Percentiles rank a stretch among this genome's conserved stretches.
phyloP scores from a whole-genome alignment of 2,113 vertebrate species.

The Apeltes quadracus region DNA sequence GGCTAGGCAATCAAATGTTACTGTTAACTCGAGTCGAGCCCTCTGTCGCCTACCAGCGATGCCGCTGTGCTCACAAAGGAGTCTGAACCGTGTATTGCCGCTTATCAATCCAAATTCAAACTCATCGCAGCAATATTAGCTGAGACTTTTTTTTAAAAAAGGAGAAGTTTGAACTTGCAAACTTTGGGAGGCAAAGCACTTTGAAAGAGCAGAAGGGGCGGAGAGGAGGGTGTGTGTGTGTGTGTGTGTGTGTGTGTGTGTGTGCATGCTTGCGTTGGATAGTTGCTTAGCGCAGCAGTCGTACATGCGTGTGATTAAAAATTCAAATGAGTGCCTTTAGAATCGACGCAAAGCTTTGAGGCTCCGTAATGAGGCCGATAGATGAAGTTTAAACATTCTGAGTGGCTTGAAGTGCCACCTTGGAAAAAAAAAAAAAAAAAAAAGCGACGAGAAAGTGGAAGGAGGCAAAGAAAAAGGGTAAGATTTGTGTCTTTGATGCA shows the following conservation, averaged over 20 bases:
- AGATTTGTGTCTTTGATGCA: conserved; percentile 88
- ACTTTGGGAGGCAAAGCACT: conserved; percentile 78
- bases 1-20: conserved; percentile 45
- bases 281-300: conserved; percentile 85
- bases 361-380: conserved; percentile 91
- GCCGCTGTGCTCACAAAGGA: conserved; percentile 34
- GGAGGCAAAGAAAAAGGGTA: conserved; percentile 54
- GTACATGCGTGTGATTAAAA: conserved; percentile 92
- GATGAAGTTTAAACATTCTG: conserved; percentile 85
- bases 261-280: conserved; percentile 40
- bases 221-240: conserved; percentile 58
- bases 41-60: conserved; percentile 46
- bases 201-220: conserved; percentile 71
- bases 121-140: conserved; percentile 47
- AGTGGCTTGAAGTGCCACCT: conserved; percentile 74
- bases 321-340: conserved; percentile 94
- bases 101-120: conserved; percentile 56
- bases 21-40: conserved; percentile 48
- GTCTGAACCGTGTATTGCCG: conserved; percentile 25
- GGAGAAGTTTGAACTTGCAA: conserved; percentile 67
- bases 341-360: conserved; percentile 92
- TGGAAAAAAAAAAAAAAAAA: conserved; percentile 71
- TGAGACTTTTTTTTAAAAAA: conserved; percentile 56
- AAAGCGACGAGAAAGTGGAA: conserved; percentile 56
- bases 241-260: conserved; percentile 65